Base-by-base conservation (phyloP, 2,888 invertebrate genomes). In the Schizaphis graminum region DNA sequence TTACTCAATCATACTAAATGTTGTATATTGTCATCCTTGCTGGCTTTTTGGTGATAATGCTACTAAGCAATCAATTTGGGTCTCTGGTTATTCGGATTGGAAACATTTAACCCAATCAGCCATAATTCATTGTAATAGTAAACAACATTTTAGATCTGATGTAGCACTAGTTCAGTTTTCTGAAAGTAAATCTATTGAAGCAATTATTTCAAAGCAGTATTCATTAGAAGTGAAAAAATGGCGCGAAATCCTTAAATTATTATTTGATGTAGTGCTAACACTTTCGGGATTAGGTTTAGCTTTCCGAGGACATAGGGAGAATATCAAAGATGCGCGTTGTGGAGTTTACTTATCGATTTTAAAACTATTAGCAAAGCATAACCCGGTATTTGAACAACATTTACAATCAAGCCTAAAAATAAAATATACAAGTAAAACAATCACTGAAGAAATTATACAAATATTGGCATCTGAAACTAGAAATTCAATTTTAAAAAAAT, bases 401-500 rank as follows among this genome's bases (percentile, higher is more conserved):
- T 44, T 85, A 24, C 84, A 85, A 26, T 44, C 84, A 84, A 84
- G 41, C 44, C 21, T 85, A 44, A 44, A 26, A 85, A 85, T 85
- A 85, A 85, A 85, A 44, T 85, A 85, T 85, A 44, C 84, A 85
- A 85, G 84, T 85, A 41, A 85, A 44, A 85, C 84, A 85, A 85
- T 44, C 44, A 85, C 84, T 26, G 84, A 35, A 85, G 84, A 85
- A 85, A 85, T 85, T 44, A 85, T 85, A 85, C 84, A 85, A 85
- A 85, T 85, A 85, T 85, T 85, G 44, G 84, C 41, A 85, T 85
- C 84, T 85, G 84, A 85, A 85, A 85, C 84, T 44, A 26, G 44
- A 85, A 85, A 85, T 85, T 85, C 84, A 24, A 85, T 85, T 85
- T 85, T 85, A 85, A 41, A 44, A 85, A 85, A 85, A 85, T 85